Base-by-base conservation (phyloP, 2,113 vertebrate genomes). In the Garra rufa region DNA sequence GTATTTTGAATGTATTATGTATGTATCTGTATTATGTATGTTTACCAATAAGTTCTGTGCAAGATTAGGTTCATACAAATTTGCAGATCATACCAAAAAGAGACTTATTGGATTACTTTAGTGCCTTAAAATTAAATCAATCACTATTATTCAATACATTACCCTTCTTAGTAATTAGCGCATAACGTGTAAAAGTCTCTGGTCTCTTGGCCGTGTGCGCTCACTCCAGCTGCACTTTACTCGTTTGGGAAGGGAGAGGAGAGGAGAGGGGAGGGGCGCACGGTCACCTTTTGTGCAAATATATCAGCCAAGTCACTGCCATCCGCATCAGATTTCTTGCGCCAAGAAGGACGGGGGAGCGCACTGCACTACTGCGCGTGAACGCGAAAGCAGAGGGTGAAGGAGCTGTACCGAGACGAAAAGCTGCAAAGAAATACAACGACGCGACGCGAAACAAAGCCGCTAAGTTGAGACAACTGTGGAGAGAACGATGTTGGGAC, bases 211-310 rank as follows among this genome's bases (percentile, higher is more conserved):
- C 46, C 7, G 46, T 48, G 5, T n/a, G 13, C 14, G 43, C 10
- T 70, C 63, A 52, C 21, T 82, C 63, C 89, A 91, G 90, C 90
- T 89, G 82, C 86, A 90, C 85, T 90, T 92, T 89, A 90, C 86
- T 41, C 28, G 50, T 26, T 52, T 74, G 46, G 73, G 74, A 26
- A 28, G 79, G 61, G 83, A 17, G 85, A 34, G 34, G 34, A 14
- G 57, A 75, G 61, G 77, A 26, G 21, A 30, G 67, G 77, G 13
- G 73, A 21, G 48, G 81, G 75, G 86, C 69, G 83, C 76, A 87
- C 91, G 91, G 92, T 93, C 90, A 95, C 93, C 94, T 95, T 95
- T 95, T 95, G 94, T 95, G 92, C 90, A 93, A 92, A 94, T 93
- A 95, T 92, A 95, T 94, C 93, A 94, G 92, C 91, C 92, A 91